A percentile compares a stretch with the other conserved stretches of the same genome.
Evolutionary conservation across 2,888 invertebrate species (phyloP).

Genomic region (Stenodema calcarata): DNA sequence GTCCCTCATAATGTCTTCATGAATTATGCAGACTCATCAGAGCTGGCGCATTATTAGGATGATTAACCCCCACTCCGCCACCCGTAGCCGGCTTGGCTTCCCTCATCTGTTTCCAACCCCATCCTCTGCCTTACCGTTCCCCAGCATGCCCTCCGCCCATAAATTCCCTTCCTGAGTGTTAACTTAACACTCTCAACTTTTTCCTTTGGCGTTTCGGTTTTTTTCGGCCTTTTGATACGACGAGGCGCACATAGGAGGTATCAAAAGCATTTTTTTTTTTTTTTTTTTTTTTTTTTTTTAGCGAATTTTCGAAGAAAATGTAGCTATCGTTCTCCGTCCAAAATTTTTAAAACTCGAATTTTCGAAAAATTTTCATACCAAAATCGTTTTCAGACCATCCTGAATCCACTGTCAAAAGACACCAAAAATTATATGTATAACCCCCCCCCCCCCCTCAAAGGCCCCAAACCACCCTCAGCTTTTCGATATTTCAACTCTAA

Average conservation of each 20-base stretch:
- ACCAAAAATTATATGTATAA: no score
- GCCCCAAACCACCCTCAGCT: no score
- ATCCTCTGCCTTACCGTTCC: neutral
- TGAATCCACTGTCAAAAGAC: no score
- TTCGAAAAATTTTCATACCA: no score
- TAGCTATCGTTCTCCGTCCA: no score
- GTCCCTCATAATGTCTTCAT: conserved; percentile 47
- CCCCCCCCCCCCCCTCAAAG: no score
- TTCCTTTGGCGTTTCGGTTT: neutral
- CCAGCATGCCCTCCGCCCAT: neutral
- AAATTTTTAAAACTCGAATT: no score
- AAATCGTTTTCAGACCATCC: no score
- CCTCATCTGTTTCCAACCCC: neutral
- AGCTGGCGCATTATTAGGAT: conserved; percentile 49
- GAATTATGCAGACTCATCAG: conserved; percentile 49
- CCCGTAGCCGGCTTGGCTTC: neutral
- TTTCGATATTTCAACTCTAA: no score
- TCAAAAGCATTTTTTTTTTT: neutral
- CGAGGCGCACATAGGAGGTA: neutral
- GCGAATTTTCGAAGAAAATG: no score
- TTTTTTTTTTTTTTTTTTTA: neutral
- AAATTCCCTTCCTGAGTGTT: neutral
- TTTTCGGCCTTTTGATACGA: neutral
- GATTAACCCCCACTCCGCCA: conserved; percentile 39
- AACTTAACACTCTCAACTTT: neutral